These are phyloP conservation scores for Slavum lentiscoides DNA, from an alignment of 2,888 invertebrate species.

Conservation along the genomic window DNA sequence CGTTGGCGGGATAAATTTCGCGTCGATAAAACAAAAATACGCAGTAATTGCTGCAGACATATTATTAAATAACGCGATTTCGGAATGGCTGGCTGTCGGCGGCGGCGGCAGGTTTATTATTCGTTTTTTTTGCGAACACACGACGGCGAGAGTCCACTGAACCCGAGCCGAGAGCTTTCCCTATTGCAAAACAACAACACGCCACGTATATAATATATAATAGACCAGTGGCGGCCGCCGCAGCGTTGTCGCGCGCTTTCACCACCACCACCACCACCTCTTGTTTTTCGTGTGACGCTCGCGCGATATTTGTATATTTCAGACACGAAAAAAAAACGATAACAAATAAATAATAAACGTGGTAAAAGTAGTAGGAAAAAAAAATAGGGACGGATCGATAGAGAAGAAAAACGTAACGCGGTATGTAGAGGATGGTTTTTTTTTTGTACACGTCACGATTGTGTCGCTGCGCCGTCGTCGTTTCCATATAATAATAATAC, in stretches of 20 bases:
- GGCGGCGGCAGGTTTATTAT: background rate
- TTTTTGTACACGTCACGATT: too few species aligned
- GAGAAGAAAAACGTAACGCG: background rate
- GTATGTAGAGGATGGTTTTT: background rate
- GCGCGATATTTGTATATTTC: background rate
- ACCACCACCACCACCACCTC: background rate
- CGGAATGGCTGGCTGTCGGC: background rate
- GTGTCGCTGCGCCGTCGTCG: background rate
- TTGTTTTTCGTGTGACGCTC: too few species aligned
- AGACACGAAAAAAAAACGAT: background rate
- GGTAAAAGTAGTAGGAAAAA: background rate
- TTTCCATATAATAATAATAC: too few species aligned
- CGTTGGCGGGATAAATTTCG: too few species aligned
- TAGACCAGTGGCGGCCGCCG: background rate
- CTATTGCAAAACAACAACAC: conserved; percentile 39
- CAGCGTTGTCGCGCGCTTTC: conserved; percentile 27
- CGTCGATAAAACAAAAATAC: too few species aligned
- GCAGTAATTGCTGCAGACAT: too few species aligned
- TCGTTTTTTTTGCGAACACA: conserved; percentile 19
- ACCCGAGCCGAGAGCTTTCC: conserved; percentile 46
- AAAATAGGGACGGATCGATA: background rate
- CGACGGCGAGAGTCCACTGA: conserved; percentile 35
- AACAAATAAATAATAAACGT: too few species aligned
- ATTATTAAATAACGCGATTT: background rate
- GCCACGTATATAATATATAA: too few species aligned